Percentiles rank a stretch among this genome's conserved stretches.
These are phyloP conservation scores for Falco novaeseelandiae DNA, from an alignment of 2,797 vertebrate species.

Conservation along the genomic window DNA sequence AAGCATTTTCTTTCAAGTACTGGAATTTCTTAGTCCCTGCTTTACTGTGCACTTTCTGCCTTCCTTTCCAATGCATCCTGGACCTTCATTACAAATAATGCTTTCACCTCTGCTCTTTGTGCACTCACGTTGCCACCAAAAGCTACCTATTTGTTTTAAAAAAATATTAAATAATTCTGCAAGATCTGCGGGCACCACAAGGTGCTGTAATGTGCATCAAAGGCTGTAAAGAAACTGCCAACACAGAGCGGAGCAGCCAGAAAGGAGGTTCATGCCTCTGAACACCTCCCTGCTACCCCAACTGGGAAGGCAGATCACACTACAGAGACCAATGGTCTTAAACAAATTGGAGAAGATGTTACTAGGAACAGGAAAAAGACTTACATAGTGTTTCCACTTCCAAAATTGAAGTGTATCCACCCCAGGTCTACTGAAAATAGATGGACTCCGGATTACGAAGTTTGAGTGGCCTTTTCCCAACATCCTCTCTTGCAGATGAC, in stretches of 20 bases:
- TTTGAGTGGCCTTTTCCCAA: neutral
- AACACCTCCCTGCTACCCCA: neutral
- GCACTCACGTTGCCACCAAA: neutral
- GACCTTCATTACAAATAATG: neutral
- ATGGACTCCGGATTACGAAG: neutral
- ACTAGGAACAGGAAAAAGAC: neutral
- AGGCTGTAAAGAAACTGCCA: neutral
- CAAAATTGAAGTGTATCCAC: neutral
- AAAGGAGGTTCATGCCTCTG: neutral
- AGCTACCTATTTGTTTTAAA: neutral
- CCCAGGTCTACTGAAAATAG: neutral
- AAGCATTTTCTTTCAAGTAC: neutral
- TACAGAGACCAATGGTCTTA: neutral
- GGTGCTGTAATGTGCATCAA: neutral
- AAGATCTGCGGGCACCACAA: neutral
- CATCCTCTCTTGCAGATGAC: neutral
- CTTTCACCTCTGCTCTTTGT: neutral
- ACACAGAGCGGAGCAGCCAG: neutral
- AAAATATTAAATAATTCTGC: neutral
- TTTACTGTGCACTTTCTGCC: neutral
- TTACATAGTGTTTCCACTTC: neutral
- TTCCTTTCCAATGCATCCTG: neutral
- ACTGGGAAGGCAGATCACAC: neutral
- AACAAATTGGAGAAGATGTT: neutral
- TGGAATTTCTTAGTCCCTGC: neutral